Conservation (phyloP, 2,797 vertebrate species). For the Taeniopygia guttata region DNA sequence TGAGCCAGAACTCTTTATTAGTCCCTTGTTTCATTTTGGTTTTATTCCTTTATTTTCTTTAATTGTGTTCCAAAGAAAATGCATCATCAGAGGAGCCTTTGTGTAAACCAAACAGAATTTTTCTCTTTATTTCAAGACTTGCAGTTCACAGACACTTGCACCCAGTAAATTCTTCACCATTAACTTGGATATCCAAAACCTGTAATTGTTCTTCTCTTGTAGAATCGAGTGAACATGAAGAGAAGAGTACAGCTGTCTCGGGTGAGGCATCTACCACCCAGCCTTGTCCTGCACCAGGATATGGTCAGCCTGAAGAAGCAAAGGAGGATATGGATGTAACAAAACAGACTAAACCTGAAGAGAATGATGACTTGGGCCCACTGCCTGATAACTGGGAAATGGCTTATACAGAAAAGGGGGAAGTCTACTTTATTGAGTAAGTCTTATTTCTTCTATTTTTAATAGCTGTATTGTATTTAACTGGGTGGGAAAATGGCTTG, state of each 20-base stretch:
- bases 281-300: slow-evolving; percentile 80
- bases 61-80: neutral
- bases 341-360: slow-evolving; percentile 86
- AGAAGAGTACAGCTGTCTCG: slow-evolving; percentile 87
- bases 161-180: neutral
- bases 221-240: slow-evolving; percentile 97
- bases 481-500: neutral
- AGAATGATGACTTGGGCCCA: slow-evolving; percentile 88
- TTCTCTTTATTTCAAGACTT: neutral
- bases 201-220: slow-evolving; percentile 39
- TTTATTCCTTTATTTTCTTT: slow-evolving; percentile 35
- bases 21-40: neutral
- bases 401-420: slow-evolving; percentile 98
- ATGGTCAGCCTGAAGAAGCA: slow-evolving; percentile 81
- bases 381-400: slow-evolving; percentile 99
- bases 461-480: neutral
- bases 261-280: slow-evolving; percentile 81
- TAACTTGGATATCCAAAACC: neutral
- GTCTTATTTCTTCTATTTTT: slow-evolving; percentile 64
- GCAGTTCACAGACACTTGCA: neutral
- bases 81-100: neutral
- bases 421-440: slow-evolving; percentile 99
- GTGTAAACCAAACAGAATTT: neutral
- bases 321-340: slow-evolving; percentile 83
- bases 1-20: neutral